These are phyloP conservation scores for Okapia johnstoni DNA, from an alignment of 2,113 vertebrate genomes.

Conservation along the genomic window DNA sequence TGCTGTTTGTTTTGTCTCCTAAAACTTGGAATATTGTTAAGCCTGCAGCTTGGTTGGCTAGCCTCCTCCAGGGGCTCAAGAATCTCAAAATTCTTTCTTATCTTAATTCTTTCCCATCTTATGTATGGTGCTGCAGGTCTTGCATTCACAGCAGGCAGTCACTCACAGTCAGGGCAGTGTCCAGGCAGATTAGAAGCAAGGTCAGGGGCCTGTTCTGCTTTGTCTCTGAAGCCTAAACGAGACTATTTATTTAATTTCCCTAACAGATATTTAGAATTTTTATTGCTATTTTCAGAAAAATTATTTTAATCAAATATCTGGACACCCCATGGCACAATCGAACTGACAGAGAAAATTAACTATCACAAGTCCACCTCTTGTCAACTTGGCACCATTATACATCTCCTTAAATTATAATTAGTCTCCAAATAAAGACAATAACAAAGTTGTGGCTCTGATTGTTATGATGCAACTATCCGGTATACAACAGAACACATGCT, in stretches of 20 bases:
- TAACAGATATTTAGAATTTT: neutral
- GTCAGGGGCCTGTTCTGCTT: neutral
- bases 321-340: neutral
- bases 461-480: neutral
- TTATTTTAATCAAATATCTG: neutral
- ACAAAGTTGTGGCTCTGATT: neutral
- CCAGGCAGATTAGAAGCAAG: neutral
- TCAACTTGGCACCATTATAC: neutral
- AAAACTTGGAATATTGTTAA: no score
- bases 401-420: neutral
- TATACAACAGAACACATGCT: neutral
- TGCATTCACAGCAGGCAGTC: fast-evolving
- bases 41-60: no score
- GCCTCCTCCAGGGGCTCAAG: no score
- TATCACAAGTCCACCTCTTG: neutral
- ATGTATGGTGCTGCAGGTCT: neutral
- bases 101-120: neutral
- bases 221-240: neutral
- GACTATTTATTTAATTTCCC: no score
- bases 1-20: no score
- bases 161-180: neutral
- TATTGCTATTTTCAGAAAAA: neutral
- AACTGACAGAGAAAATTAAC: neutral
- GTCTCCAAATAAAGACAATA: neutral
- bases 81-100: no score